Conservation (phyloP, 30 jellyfish, hydroid and myxozoan genomes). For the Chironex yamaguchii region DNA sequence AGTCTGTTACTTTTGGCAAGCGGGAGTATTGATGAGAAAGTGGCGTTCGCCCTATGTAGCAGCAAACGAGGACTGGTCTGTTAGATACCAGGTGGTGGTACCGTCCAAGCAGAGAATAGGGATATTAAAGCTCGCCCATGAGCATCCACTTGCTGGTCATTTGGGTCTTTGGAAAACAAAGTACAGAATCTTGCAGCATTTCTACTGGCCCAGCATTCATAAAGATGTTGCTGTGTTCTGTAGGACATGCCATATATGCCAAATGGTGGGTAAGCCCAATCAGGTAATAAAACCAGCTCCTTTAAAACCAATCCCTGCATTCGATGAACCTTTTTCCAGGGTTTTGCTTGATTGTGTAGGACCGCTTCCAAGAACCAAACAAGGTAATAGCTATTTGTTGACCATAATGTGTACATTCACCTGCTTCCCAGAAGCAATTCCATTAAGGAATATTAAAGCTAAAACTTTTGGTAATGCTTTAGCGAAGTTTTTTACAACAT, state of each 20-base stretch:
- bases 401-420: slow-evolving; percentile 34
- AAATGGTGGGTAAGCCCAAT: too few species aligned
- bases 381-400: slow-evolving; percentile 41
- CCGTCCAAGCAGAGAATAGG: slow-evolving; percentile 33
- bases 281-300: too few species aligned
- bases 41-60: too few species aligned
- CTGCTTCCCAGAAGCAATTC: slow-evolving; percentile 63
- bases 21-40: too few species aligned
- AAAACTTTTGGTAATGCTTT: not conserved
- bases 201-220: slow-evolving; percentile 17
- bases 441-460: slow-evolving; percentile 14
- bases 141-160: slow-evolving; percentile 27
- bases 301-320: slow-evolving; percentile 8
- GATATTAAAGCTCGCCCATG: slow-evolving; percentile 23
- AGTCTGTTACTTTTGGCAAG: too few species aligned
- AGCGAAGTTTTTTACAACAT: too few species aligned
- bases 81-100: slow-evolving; percentile 47
- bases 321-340: slow-evolving; percentile 28
- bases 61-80: too few species aligned
- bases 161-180: slow-evolving; percentile 19
- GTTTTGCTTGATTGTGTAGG: slow-evolving; percentile 70
- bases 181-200: slow-evolving; percentile 7
- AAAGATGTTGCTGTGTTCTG: slow-evolving; percentile 39
- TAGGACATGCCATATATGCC: too few species aligned
- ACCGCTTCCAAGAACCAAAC: slow-evolving; percentile 44